Conservation (phyloP, 2,797 vertebrate genomes). For the Clamator glandarius region DNA sequence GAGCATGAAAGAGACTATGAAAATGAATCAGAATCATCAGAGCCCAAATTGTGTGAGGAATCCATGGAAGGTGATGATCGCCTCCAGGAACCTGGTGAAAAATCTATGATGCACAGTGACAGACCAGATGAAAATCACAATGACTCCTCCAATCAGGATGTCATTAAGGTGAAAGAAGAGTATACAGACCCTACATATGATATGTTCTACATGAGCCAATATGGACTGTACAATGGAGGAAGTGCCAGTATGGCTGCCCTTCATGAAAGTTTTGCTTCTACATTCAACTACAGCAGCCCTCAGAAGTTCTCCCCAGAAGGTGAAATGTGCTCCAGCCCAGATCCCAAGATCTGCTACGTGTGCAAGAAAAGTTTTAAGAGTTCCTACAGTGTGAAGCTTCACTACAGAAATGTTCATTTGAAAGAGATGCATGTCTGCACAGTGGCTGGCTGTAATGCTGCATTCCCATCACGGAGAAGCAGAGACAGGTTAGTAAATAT, state of each 20-base stretch:
- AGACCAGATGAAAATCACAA: slow-evolving; percentile 87
- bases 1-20: slow-evolving; percentile 98
- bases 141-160: slow-evolving; percentile 86
- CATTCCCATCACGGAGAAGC: slow-evolving; percentile 97
- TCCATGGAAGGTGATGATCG: slow-evolving; percentile 90
- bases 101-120: slow-evolving; percentile 84
- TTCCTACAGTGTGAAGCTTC: slow-evolving; percentile 99
- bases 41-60: slow-evolving; percentile 92
- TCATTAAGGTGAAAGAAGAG: slow-evolving; percentile 97
- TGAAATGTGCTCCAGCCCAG: slow-evolving; percentile 94
- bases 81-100: slow-evolving; percentile 77
- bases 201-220: slow-evolving; percentile 99
- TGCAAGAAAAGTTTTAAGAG: slow-evolving; percentile 99
- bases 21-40: slow-evolving; percentile 96
- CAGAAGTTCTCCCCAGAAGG: slow-evolving; percentile 96
- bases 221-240: slow-evolving; percentile 93
- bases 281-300: slow-evolving; percentile 94
- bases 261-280: slow-evolving; percentile 94
- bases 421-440: slow-evolving; percentile 99
- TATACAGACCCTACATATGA: slow-evolving; percentile 96
- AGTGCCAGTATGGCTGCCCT: slow-evolving; percentile 95
- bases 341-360: slow-evolving; percentile 99
- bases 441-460: slow-evolving; percentile 97
- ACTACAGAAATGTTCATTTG: slow-evolving; percentile 99
- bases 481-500: slow-evolving; percentile 97